Percentiles rank a stretch among this genome's conserved stretches.
These are phyloP conservation scores for Aphis gossypii DNA, from an alignment of 1,140 invertebrate genomes.

Conservation along the genomic window DNA sequence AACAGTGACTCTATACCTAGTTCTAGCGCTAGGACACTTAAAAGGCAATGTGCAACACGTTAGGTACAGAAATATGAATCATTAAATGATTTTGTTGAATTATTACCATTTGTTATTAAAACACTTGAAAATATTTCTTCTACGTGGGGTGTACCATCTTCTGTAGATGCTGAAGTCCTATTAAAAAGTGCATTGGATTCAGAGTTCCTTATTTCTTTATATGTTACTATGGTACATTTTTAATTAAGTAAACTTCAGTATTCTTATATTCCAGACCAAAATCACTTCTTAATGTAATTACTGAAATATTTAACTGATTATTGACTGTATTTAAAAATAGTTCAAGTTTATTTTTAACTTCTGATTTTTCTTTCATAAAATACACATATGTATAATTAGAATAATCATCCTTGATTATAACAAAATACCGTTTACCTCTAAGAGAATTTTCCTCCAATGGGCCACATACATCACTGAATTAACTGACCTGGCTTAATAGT, in stretches of 20 bases:
- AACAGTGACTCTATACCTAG: neutral
- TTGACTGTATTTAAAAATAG: no score
- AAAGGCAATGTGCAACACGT: neutral
- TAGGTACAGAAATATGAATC: neutral
- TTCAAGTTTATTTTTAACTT: no score
- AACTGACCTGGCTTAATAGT: neutral
- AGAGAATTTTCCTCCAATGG: no score
- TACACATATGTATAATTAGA: no score
- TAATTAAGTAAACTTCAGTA: no score
- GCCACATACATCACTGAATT: no score
- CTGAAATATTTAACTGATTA: no score
- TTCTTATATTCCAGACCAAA: no score
- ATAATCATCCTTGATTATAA: no score
- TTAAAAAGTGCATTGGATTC: slow-evolving; percentile 14
- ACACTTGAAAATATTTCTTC: neutral
- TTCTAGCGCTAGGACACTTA: neutral
- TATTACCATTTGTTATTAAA: slow-evolving; percentile 13
- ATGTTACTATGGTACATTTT: neutral
- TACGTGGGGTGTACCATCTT: neutral
- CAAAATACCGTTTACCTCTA: no score
- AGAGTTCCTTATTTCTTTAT: neutral
- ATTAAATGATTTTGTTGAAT: neutral
- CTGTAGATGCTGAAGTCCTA: neutral
- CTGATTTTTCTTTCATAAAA: no score
- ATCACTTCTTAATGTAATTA: no score